A percentile compares a stretch with the other conserved stretches of the same genome.
These are phyloP conservation scores for Oscheius sp. DNA, from an alignment of 2,888 invertebrate genomes.

Conservation along the genomic window DNA sequence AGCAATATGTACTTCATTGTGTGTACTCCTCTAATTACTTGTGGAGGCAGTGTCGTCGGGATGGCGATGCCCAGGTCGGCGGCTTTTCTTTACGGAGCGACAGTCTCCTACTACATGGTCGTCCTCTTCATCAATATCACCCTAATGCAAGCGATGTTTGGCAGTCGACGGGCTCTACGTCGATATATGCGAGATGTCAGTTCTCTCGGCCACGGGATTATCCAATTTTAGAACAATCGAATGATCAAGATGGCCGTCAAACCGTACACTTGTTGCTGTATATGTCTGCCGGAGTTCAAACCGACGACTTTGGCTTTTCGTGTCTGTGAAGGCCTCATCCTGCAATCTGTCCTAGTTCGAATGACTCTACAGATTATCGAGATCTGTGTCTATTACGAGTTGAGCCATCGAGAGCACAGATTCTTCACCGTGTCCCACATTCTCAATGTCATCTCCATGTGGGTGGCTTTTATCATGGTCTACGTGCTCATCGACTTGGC, in stretches of 20 bases:
- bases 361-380: conserved; percentile 25
- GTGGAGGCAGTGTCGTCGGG: conserved; percentile 10
- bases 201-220: too few species aligned
- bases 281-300: conserved; percentile 19
- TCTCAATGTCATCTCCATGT: conserved; percentile 28
- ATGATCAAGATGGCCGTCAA: conserved; percentile 14
- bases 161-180: conserved; percentile 12
- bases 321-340: conserved; percentile 31
- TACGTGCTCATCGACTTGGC: conserved; percentile 34
- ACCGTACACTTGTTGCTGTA: conserved; percentile 20
- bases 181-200: conserved; percentile 11
- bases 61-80: conserved; percentile 26
- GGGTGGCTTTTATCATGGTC: conserved; percentile 27
- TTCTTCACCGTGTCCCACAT: conserved; percentile 30
- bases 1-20: conserved; percentile 31
- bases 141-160: conserved; percentile 24
- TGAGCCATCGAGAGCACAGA: conserved; percentile 10
- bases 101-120: conserved; percentile 24
- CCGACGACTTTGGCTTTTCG: conserved; percentile 4
- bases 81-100: conserved; percentile 28
- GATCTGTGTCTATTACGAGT: conserved; percentile 22
- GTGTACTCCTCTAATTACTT: conserved; percentile 11
- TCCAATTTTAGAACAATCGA: conserved; percentile 3
- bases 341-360: conserved; percentile 21
- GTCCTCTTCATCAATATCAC: conserved; percentile 23